Evolutionary conservation across 92 coral and sea anemone genomes (phyloP).

Genomic region (Anthopleura xanthogrammica): DNA sequence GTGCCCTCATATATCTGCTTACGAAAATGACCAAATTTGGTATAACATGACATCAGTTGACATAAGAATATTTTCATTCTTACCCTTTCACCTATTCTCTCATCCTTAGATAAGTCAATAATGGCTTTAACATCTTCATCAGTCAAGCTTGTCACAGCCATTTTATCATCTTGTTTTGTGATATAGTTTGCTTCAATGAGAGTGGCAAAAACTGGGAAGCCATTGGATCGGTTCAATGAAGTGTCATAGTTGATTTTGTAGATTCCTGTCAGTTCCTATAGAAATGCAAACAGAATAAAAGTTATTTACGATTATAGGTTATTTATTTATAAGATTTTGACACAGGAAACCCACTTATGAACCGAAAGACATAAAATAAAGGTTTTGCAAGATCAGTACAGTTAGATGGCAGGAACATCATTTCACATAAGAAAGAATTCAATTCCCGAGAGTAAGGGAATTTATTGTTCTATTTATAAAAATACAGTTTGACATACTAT

Average conservation of each 20-base stretch:
- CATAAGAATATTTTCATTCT: background rate
- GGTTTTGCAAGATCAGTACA: too few species aligned
- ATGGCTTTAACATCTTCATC: constrained; percentile 97
- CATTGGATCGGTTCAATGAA: constrained; percentile 87
- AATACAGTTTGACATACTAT: constrained; percentile 51
- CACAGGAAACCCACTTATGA: too few species aligned
- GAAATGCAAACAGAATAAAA: background rate
- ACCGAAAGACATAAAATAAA: too few species aligned
- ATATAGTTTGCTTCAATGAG: constrained; percentile 95
- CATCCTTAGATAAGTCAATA: constrained; percentile 82
- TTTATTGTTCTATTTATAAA: too few species aligned
- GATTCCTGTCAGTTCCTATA: constrained; percentile 94
- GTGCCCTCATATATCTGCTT: too few species aligned
- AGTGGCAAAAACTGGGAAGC: constrained; percentile 98
- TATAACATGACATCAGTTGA: too few species aligned
- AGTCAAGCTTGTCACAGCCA: constrained; percentile 96
- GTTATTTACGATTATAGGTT: too few species aligned
- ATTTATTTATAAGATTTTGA: too few species aligned
- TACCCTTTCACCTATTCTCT: constrained; percentile 93
- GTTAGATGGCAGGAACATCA: too few species aligned
- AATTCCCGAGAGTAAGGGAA: too few species aligned
- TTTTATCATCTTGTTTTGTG: constrained; percentile 96
- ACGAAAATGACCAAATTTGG: too few species aligned
- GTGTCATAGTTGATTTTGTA: constrained; percentile 93
- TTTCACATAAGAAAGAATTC: too few species aligned